Percentiles rank a stretch among this genome's conserved stretches.
Conservation (phyloP, 2,113 vertebrate species). For the Microtus ochrogaster region DNA sequence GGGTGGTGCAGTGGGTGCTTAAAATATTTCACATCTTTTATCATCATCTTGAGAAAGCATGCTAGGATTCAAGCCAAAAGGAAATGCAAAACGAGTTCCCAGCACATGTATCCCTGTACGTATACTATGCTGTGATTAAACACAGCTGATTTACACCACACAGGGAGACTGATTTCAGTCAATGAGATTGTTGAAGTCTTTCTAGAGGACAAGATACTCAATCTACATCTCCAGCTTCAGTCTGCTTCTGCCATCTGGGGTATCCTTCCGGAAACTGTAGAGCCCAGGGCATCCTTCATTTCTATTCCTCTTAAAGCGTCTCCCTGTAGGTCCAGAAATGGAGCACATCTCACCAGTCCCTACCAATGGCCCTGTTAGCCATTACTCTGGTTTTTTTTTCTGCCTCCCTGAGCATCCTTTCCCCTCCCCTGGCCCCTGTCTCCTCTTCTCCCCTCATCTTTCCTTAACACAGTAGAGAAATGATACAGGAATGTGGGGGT, state of each 20-base stretch:
- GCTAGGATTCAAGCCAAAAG: not conserved
- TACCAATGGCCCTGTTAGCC: fast-evolving
- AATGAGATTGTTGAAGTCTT: not conserved
- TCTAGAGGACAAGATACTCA: not conserved
- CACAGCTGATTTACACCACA: too few relatives aligned
- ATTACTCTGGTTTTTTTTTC: not conserved
- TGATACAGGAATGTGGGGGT: not conserved
- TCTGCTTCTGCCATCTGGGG: not conserved
- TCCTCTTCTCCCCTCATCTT: not conserved
- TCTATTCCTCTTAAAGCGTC: not conserved
- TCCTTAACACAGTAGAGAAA: not conserved
- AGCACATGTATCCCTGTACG: fast-evolving
- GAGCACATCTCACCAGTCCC: not conserved
- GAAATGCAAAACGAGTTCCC: not conserved
- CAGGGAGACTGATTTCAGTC: not conserved
- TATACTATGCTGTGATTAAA: fast-evolving
- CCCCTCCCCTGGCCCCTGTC: fast-evolving
- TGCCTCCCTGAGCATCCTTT: fast-evolving
- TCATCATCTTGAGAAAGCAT: not conserved
- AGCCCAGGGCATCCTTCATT: not conserved
- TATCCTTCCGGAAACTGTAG: not conserved
- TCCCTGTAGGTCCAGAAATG: not conserved
- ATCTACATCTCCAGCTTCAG: not conserved
- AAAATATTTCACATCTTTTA: not conserved
- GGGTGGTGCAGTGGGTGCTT: not conserved